A percentile compares a stretch with the other conserved stretches of the same genome.
phyloP scores from a whole-genome alignment of 2,888 invertebrate species.

The Diploptera punctata region DNA sequence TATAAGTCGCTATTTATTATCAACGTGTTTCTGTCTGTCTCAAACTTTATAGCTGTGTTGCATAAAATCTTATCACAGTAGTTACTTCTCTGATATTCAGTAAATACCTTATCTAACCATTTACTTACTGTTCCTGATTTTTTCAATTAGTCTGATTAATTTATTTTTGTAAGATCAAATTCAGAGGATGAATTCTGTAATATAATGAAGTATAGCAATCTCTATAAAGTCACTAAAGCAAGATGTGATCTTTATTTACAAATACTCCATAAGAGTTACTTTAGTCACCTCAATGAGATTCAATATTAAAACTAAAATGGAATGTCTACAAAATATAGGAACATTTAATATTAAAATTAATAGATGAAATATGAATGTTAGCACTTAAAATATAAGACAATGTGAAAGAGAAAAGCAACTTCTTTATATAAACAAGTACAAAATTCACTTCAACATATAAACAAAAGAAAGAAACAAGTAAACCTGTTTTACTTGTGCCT shows the following conservation, averaged over 20 bases:
- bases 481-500: too few species aligned
- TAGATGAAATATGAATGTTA: not conserved
- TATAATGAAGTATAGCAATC: too few species aligned
- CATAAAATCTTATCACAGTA: not conserved
- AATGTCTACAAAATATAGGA: conserved; percentile 11
- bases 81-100: not conserved
- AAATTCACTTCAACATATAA: too few species aligned
- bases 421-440: too few species aligned
- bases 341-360: not conserved
- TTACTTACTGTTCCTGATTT: not conserved
- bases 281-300: conserved; percentile 2
- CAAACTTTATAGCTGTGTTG: not conserved
- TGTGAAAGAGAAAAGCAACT: too few species aligned
- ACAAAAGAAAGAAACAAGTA: too few species aligned
- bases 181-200: not conserved
- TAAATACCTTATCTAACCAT: not conserved
- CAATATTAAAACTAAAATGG: not conserved
- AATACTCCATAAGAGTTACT: not conserved
- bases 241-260: not conserved
- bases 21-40: not conserved
- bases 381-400: too few species aligned
- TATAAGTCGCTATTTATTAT: not conserved
- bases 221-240: too few species aligned
- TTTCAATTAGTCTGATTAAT: not conserved
- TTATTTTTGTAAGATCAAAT: not conserved